These are phyloP conservation scores for Phengaris alcon DNA, from an alignment of 2,888 invertebrate genomes.

Conservation along the genomic window DNA sequence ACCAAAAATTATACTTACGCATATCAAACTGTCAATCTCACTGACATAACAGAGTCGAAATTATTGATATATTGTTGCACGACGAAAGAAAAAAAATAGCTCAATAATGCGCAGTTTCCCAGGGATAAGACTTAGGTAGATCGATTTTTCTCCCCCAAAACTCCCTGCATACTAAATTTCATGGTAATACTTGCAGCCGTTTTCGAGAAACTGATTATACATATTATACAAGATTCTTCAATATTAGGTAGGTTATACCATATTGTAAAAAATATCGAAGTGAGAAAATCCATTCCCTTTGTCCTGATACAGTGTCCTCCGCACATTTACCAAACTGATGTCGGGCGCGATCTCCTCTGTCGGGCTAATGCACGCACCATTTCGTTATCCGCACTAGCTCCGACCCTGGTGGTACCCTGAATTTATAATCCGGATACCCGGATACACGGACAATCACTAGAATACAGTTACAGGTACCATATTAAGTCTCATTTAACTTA, in stretches of 20 bases:
- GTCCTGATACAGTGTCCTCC: constrained; percentile 58
- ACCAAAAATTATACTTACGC: too few relatives aligned
- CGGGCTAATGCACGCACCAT: constrained; percentile 42
- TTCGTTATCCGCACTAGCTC: constrained; percentile 38
- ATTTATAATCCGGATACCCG: neutral
- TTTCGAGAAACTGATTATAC: too few relatives aligned
- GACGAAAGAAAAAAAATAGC: too few relatives aligned
- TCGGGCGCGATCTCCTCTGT: constrained; percentile 39
- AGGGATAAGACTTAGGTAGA: too few relatives aligned
- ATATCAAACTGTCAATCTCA: too few relatives aligned
- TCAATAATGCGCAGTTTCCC: too few relatives aligned
- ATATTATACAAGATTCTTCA: too few relatives aligned
- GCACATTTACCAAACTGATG: constrained; percentile 60
- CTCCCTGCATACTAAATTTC: too few relatives aligned
- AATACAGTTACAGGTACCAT: neutral
- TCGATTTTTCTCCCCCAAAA: too few relatives aligned
- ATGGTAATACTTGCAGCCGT: too few relatives aligned
- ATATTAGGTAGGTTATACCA: neutral
- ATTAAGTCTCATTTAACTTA: neutral
- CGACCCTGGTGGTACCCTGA: constrained; percentile 4
- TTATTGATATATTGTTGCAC: too few relatives aligned
- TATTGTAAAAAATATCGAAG: neutral
- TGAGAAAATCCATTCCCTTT: constrained; percentile 43
- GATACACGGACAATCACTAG: neutral
- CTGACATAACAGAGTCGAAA: too few relatives aligned